phyloP scores from a whole-genome alignment of 2,113 vertebrate genomes.

The Stictonetta naevosa region DNA sequence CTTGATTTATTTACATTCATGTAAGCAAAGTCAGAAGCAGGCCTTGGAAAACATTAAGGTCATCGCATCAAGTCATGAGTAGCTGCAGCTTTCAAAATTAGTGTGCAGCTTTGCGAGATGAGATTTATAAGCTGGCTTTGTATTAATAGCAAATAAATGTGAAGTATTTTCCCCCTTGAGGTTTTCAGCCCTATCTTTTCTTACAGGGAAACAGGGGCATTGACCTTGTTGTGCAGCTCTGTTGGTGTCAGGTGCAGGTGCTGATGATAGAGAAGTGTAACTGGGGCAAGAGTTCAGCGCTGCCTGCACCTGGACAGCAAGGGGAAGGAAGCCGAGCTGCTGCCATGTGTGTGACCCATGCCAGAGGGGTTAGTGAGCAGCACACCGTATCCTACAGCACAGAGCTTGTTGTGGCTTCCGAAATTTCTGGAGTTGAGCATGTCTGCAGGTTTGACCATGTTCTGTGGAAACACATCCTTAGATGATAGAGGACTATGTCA shows the following conservation, averaged over 20 bases:
- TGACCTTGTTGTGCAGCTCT: neutral
- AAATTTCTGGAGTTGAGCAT: neutral
- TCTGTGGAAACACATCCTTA: neutral
- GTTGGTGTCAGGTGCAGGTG: neutral
- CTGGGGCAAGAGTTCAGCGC: neutral
- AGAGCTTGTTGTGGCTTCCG: fast-evolving
- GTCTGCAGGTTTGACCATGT: fast-evolving
- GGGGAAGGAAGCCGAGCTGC: neutral
- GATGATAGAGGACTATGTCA: neutral
- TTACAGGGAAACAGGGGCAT: neutral
- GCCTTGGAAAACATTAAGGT: slow-evolving; percentile 30
- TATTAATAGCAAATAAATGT: neutral
- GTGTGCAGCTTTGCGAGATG: neutral
- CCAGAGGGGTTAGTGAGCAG: neutral
- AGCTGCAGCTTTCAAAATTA: slow-evolving; percentile 40
- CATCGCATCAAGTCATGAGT: neutral
- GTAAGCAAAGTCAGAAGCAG: slow-evolving; percentile 15
- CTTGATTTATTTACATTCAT: slow-evolving; percentile 50
- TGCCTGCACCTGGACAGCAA: fast-evolving
- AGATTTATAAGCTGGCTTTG: neutral
- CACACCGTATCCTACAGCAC: neutral
- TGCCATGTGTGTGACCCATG: neutral
- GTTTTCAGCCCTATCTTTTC: neutral
- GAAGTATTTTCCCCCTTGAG: slow-evolving; percentile 22
- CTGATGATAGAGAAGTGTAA: neutral